phyloP scores from a whole-genome alignment of 2,113 vertebrate species.

The Mystacornis crossleyi region DNA sequence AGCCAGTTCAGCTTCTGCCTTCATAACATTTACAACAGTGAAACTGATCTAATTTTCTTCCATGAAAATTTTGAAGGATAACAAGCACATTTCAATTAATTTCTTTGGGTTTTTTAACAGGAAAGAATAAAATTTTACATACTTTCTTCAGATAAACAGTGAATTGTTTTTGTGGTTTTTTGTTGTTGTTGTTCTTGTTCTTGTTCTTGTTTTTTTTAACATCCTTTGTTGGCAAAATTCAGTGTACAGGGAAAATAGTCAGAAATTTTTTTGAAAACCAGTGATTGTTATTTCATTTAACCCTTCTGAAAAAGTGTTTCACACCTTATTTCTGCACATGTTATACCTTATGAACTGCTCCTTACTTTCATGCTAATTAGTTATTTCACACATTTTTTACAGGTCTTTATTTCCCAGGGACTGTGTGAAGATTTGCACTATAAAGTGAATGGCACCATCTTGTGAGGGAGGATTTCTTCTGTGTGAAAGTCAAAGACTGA shows the following conservation, averaged over 20 bases:
- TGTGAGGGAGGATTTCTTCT: neutral
- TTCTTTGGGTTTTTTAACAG: neutral
- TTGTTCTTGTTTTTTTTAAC: neutral
- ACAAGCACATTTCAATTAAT: neutral
- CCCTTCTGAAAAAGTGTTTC: neutral
- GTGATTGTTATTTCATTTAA: neutral
- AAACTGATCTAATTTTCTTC: neutral
- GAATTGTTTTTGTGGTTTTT: neutral
- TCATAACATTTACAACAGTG: neutral
- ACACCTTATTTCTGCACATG: neutral
- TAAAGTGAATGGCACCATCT: neutral
- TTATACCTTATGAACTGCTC: neutral
- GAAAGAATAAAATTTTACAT: neutral
- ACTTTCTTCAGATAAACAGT: neutral
- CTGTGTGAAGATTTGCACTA: neutral
- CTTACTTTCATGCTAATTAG: neutral
- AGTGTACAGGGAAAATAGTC: neutral
- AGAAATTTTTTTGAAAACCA: neutral
- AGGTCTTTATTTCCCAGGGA: neutral
- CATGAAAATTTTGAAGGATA: neutral
- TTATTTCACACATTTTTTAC: neutral
- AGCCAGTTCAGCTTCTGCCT: neutral
- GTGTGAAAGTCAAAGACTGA: neutral
- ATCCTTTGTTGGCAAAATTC: neutral
- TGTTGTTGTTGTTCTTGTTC: too few species aligned